Evolutionary conservation across 1,140 invertebrate species (phyloP).

Genomic region (Drosophila burlai): DNA sequence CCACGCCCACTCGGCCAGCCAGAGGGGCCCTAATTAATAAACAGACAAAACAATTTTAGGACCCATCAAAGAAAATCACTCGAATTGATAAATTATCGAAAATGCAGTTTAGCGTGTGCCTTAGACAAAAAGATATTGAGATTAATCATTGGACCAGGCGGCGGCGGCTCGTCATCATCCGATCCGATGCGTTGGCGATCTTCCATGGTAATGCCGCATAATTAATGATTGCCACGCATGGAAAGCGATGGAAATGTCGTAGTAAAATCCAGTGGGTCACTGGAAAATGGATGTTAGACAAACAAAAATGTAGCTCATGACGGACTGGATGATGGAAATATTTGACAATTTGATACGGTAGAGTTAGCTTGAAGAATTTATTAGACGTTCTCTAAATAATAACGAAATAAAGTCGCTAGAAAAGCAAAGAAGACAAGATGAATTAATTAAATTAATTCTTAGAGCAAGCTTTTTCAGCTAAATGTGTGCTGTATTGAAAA

Average conservation of each 20-base stretch:
- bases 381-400: background rate
- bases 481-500: background rate
- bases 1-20: conserved; percentile 56
- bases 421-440: background rate
- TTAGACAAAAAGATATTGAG: conserved; percentile 74
- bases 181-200: conserved; percentile 68
- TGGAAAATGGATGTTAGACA: conserved; percentile 23
- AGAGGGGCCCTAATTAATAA: conserved; percentile 70
- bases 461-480: too few relatives aligned
- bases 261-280: conserved; percentile 53
- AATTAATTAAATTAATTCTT: background rate
- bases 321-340: conserved; percentile 23
- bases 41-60: conserved; percentile 75
- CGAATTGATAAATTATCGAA: conserved; percentile 77
- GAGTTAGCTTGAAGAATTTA: conserved; percentile 19
- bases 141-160: conserved; percentile 64
- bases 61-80: conserved; percentile 29
- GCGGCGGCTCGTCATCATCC: conserved; percentile 40
- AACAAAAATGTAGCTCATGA: conserved; percentile 14
- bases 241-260: conserved; percentile 60
- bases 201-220: conserved; percentile 63
- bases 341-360: conserved; percentile 40
- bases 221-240: conserved; percentile 63
- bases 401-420: background rate
- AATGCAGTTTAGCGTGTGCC: conserved; percentile 76